Conservation (phyloP, 2,113 vertebrate genomes). For the Atlantisia rogersi region DNA sequence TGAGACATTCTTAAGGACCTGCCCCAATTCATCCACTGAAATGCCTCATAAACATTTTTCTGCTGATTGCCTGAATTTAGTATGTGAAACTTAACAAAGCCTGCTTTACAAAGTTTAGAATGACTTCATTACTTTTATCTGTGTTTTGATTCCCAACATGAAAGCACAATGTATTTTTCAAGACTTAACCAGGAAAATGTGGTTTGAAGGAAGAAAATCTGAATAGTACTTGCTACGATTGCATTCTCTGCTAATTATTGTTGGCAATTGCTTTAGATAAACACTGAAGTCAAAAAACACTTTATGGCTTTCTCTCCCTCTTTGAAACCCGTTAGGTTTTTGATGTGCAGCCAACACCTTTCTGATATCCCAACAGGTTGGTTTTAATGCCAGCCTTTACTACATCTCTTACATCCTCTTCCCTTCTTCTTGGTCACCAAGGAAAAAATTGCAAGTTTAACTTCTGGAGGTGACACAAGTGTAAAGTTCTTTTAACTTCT, state of each 20-base stretch:
- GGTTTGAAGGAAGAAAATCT: slow-evolving; percentile 14
- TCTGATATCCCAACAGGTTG: neutral
- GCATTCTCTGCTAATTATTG: slow-evolving; percentile 28
- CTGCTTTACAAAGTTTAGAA: neutral
- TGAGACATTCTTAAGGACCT: neutral
- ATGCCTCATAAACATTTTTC: neutral
- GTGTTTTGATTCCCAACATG: slow-evolving; percentile 38
- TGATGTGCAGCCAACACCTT: slow-evolving; percentile 46
- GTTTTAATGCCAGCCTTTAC: neutral
- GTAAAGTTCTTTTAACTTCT: slow-evolving; percentile 51
- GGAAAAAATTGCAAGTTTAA: neutral
- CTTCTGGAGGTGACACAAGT: slow-evolving; percentile 33
- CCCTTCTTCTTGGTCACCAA: neutral
- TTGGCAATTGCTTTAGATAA: slow-evolving; percentile 48
- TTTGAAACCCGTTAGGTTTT: slow-evolving; percentile 46
- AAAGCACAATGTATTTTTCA: slow-evolving; percentile 16
- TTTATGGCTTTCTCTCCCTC: neutral
- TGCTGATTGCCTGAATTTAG: slow-evolving; percentile 11
- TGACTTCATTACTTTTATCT: slow-evolving; percentile 57
- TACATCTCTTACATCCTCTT: neutral
- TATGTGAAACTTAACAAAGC: neutral
- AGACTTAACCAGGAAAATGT: neutral
- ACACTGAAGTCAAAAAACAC: slow-evolving; percentile 15
- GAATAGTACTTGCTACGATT: neutral
- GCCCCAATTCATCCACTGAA: neutral